These are phyloP conservation scores for Eulithis testata DNA, from an alignment of 2,888 invertebrate species.

Conservation along the genomic window DNA sequence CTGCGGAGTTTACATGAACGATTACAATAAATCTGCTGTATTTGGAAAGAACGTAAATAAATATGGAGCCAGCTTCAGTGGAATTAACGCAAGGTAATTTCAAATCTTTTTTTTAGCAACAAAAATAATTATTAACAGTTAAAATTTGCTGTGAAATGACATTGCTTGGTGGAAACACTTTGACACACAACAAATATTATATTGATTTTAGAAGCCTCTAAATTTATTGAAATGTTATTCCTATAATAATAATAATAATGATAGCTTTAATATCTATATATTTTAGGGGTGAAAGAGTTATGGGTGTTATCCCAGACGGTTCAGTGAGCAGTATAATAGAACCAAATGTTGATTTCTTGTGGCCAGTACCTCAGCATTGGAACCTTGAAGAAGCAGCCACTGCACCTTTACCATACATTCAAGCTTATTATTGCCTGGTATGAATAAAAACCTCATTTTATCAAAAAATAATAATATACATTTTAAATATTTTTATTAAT, in stretches of 20 bases:
- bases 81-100: slow-evolving; percentile 18
- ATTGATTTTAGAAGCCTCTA: no score
- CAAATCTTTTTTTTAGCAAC: not conserved
- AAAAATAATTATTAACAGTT: no score
- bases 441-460: not conserved
- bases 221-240: not conserved
- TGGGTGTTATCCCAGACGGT: slow-evolving; percentile 81
- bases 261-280: not conserved
- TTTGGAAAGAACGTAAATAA: not conserved
- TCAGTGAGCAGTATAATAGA: slow-evolving; percentile 81
- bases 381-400: slow-evolving; percentile 87
- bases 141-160: no score
- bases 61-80: not conserved
- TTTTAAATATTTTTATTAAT: not conserved
- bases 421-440: slow-evolving; percentile 60
- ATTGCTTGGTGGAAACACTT: no score
- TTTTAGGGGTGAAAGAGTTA: slow-evolving; percentile 73
- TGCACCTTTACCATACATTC: slow-evolving; percentile 87
- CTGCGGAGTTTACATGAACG: slow-evolving; percentile 2
- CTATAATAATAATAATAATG: not conserved
- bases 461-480: no score
- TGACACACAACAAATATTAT: no score
- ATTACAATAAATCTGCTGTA: not conserved
- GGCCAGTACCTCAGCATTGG: slow-evolving; percentile 87
- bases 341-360: slow-evolving; percentile 72